Evolutionary conservation across 2,888 invertebrate genomes (phyloP).

Genomic region (Chironomus tentans): DNA sequence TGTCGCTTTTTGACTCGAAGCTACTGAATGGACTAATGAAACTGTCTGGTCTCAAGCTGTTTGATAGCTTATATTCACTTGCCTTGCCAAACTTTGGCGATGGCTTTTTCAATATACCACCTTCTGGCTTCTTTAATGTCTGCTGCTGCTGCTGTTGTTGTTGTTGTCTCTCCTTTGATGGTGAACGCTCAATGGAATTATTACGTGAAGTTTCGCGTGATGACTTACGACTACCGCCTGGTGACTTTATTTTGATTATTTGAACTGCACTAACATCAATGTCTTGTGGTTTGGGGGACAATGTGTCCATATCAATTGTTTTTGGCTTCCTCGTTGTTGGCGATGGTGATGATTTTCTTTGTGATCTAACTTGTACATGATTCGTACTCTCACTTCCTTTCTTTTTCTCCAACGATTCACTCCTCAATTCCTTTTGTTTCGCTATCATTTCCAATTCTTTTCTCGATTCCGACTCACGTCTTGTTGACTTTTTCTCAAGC

Average conservation of each 20-base stretch:
- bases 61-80: background rate
- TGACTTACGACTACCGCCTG: slow-evolving; percentile 46
- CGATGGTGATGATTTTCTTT: slow-evolving; percentile 10
- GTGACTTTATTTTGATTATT: slow-evolving; percentile 44
- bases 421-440: slow-evolving; percentile 24
- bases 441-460: slow-evolving; percentile 12
- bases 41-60: slow-evolving; percentile 21
- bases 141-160: too few relatives aligned
- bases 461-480: slow-evolving; percentile 15
- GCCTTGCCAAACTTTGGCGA: slow-evolving; percentile 30
- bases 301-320: slow-evolving; percentile 28
- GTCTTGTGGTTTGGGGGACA: slow-evolving; percentile 39
- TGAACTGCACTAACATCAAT: slow-evolving; percentile 41
- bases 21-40: slow-evolving; percentile 35
- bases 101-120: slow-evolving; percentile 39
- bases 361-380: slow-evolving; percentile 10
- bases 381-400: background rate
- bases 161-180: slow-evolving; percentile 11
- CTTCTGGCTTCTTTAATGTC: slow-evolving; percentile 33
- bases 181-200: slow-evolving; percentile 28
- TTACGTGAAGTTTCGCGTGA: slow-evolving; percentile 40
- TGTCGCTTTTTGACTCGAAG: slow-evolving; percentile 31
- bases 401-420: background rate
- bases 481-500: background rate
- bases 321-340: slow-evolving; percentile 17